Percentiles rank a stretch among this genome's conserved stretches.
Evolutionary conservation across 2,797 vertebrate genomes (phyloP).

Genomic region (Champsocephalus esox): DNA sequence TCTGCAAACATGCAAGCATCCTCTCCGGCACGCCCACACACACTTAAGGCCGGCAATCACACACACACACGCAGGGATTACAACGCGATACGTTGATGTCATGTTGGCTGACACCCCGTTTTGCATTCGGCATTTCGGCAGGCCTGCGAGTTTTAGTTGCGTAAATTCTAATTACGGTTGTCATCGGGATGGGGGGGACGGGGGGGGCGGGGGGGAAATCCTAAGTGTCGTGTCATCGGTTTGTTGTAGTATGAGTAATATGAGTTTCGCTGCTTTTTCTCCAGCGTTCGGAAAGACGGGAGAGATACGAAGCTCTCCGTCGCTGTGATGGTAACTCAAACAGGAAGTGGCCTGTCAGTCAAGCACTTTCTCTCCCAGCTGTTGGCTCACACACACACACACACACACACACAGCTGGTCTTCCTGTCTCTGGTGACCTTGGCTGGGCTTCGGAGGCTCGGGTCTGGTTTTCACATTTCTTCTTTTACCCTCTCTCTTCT

Average conservation of each 20-base stretch:
- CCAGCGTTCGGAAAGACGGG: slow-evolving; percentile 62
- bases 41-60: slow-evolving; percentile 40
- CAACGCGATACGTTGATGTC: slow-evolving; percentile 73
- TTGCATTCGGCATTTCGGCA: slow-evolving; percentile 54
- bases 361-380: slow-evolving; percentile 79
- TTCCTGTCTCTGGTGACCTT: slow-evolving; percentile 81
- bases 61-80: slow-evolving; percentile 57
- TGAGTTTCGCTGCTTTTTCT: slow-evolving; percentile 69
- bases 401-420: slow-evolving; percentile 80
- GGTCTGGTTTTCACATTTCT: slow-evolving; percentile 71
- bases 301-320: slow-evolving; percentile 44
- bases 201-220: slow-evolving; percentile 37
- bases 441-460: slow-evolving; percentile 69
- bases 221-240: slow-evolving; percentile 74
- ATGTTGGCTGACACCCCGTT: slow-evolving; percentile 80
- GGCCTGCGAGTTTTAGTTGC: slow-evolving; percentile 73
- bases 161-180: slow-evolving; percentile 78
- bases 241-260: slow-evolving; percentile 79
- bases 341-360: slow-evolving; percentile 83
- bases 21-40: slow-evolving; percentile 53
- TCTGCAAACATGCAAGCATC: slow-evolving; percentile 67
- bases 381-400: slow-evolving; percentile 64
- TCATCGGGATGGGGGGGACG: slow-evolving; percentile 66
- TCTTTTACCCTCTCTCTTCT: slow-evolving; percentile 71
- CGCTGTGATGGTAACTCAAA: slow-evolving; percentile 74